Conservation (phyloP, 2,888 invertebrate species). For the Zhengitettix transpicula region DNA sequence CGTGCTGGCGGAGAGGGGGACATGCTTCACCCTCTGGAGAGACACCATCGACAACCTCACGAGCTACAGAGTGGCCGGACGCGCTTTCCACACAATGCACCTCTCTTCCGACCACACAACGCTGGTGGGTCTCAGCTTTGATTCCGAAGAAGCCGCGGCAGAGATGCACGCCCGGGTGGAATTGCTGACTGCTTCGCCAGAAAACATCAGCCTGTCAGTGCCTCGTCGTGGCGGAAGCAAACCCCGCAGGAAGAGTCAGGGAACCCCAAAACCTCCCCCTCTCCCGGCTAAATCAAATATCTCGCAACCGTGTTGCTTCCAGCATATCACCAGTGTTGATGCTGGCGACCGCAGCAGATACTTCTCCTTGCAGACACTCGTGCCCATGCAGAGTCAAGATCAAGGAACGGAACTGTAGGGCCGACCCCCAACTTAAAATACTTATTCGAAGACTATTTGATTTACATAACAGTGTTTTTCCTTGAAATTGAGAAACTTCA, state of each 20-base stretch:
- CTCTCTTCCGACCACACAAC: slow-evolving; percentile 59
- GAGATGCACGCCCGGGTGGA: slow-evolving; percentile 54
- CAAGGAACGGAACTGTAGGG: no score
- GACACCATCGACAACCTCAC: slow-evolving; percentile 66
- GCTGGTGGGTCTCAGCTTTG: slow-evolving; percentile 64
- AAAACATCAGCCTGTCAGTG: slow-evolving; percentile 56
- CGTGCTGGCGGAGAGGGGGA: slow-evolving; percentile 58
- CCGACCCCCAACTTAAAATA: no score
- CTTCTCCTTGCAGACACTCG: slow-evolving; percentile 48
- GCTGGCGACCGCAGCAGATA: slow-evolving; percentile 45
- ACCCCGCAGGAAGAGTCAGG: slow-evolving; percentile 25
- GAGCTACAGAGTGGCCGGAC: slow-evolving; percentile 46
- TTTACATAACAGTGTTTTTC: no score
- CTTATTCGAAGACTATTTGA: no score
- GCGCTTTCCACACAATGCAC: slow-evolving; percentile 69
- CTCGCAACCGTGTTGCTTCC: slow-evolving; percentile 70
- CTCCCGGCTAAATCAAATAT: slow-evolving; percentile 65
- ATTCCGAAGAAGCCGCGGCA: slow-evolving; percentile 51
- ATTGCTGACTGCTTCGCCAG: slow-evolving; percentile 53
- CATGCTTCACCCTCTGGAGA: slow-evolving; percentile 66
- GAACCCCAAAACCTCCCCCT: slow-evolving; percentile 35
- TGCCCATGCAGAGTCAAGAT: slow-evolving; percentile 16
- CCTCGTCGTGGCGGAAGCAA: slow-evolving; percentile 38
- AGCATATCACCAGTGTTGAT: slow-evolving; percentile 64
- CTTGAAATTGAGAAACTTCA: no score